Percentiles rank a stretch among this genome's conserved stretches.
Evolutionary conservation across 2,113 vertebrate genomes (phyloP).

Genomic region (Synodontis membranacea): DNA sequence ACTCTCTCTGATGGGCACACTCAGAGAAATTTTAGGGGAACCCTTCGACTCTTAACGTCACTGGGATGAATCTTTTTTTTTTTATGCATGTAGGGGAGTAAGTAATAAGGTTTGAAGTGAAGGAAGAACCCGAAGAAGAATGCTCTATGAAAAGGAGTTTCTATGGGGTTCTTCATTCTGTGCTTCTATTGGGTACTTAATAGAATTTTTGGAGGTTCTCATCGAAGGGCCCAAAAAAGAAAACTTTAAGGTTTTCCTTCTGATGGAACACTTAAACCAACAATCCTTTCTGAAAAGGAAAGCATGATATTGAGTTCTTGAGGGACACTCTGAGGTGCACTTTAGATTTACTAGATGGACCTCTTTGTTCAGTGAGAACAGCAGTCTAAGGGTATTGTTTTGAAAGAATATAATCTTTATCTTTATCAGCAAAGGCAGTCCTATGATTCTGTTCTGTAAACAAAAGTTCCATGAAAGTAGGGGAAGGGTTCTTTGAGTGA

Average conservation of each 20-base stretch:
- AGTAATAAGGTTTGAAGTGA: background rate
- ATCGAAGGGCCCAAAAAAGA: background rate
- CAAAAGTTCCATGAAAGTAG: background rate
- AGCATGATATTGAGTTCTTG: background rate
- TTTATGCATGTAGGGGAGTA: background rate
- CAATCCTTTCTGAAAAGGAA: background rate
- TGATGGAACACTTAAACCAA: background rate
- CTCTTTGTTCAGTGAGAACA: background rate
- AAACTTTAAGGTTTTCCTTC: background rate
- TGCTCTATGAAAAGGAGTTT: background rate
- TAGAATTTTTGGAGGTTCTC: background rate
- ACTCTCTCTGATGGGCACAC: background rate
- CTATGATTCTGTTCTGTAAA: background rate
- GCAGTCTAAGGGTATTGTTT: background rate
- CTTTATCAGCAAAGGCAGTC: background rate
- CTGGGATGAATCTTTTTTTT: background rate
- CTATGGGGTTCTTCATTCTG: background rate
- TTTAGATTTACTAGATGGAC: background rate
- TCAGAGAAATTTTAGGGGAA: no score
- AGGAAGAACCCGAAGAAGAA: background rate
- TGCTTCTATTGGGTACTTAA: background rate
- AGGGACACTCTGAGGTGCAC: background rate
- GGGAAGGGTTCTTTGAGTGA: background rate
- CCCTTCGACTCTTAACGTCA: background rate
- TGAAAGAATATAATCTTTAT: background rate